Conservation (phyloP, 2,113 vertebrate genomes). For the Etia nguti region DNA sequence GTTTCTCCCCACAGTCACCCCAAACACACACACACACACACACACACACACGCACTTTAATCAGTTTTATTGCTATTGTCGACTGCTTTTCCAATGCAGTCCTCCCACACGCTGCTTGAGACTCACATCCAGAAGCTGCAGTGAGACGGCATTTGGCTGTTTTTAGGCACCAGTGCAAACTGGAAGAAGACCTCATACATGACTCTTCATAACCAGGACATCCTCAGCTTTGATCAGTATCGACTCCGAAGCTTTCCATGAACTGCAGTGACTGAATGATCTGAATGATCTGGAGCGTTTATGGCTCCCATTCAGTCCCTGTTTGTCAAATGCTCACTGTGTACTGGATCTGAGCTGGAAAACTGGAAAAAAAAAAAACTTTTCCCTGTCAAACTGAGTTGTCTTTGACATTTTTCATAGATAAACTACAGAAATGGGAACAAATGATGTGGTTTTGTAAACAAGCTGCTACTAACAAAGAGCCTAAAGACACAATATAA, state of each 20-base stretch:
- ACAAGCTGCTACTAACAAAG: background rate
- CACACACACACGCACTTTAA: background rate
- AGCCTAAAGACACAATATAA: background rate
- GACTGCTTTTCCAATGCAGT: background rate
- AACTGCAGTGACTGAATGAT: too few species aligned
- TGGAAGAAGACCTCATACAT: rapidly evolving
- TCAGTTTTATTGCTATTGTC: background rate
- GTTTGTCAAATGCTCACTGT: background rate
- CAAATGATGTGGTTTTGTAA: background rate
- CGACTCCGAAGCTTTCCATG: background rate
- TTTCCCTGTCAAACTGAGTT: background rate
- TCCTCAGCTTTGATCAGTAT: background rate
- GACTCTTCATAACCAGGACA: background rate
- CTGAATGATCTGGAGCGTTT: background rate
- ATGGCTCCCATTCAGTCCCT: background rate
- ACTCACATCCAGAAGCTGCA: background rate
- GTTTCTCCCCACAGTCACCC: background rate
- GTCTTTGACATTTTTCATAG: background rate
- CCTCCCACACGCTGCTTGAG: background rate
- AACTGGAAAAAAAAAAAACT: background rate
- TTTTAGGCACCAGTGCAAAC: background rate
- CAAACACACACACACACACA: background rate
- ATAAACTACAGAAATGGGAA: background rate
- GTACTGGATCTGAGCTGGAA: background rate
- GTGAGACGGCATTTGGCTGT: background rate